These are phyloP conservation scores for Cottus gobio DNA, from an alignment of 2,113 vertebrate species.

Conservation along the genomic window DNA sequence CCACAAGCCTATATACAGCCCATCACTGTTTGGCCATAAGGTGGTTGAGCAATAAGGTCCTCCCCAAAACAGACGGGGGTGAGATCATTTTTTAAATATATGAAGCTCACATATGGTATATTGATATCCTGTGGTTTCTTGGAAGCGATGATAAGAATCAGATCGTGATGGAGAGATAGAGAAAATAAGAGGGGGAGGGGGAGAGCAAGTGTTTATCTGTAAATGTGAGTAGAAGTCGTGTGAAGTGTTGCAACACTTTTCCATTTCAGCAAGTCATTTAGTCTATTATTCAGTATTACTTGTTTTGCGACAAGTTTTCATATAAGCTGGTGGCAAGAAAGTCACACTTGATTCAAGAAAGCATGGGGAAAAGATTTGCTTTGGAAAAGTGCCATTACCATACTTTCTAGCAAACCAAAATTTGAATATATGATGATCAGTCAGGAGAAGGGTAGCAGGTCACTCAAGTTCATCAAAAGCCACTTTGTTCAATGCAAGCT, in stretches of 20 bases:
- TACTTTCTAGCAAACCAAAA: neutral
- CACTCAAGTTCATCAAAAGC: constrained; percentile 25
- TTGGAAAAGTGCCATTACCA: neutral
- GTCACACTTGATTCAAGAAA: neutral
- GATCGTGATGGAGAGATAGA: constrained; percentile 2
- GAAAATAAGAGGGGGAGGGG: constrained; percentile 18
- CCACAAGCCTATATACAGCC: constrained; percentile 43
- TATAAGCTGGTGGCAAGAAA: neutral
- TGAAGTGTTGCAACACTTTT: constrained; percentile 7
- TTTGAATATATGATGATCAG: neutral
- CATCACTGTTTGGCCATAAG: constrained; percentile 38
- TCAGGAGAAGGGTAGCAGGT: neutral
- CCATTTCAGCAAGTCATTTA: neutral
- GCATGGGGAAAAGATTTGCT: too few relatives aligned
- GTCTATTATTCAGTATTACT: neutral
- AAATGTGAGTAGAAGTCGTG: neutral
- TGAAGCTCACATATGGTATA: constrained; percentile 51
- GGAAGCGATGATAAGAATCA: constrained; percentile 47
- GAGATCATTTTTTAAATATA: neutral
- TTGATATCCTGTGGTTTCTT: constrained; percentile 64
- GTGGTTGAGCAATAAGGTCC: constrained; percentile 40
- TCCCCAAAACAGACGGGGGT: constrained; percentile 32
- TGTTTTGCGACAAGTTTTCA: neutral
- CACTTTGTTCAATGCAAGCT: neutral
- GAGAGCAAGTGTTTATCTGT: neutral